Percentiles rank a stretch among this genome's conserved stretches.
Evolutionary conservation across 2,888 invertebrate species (phyloP).

Genomic region (Drosophila greeni): DNA sequence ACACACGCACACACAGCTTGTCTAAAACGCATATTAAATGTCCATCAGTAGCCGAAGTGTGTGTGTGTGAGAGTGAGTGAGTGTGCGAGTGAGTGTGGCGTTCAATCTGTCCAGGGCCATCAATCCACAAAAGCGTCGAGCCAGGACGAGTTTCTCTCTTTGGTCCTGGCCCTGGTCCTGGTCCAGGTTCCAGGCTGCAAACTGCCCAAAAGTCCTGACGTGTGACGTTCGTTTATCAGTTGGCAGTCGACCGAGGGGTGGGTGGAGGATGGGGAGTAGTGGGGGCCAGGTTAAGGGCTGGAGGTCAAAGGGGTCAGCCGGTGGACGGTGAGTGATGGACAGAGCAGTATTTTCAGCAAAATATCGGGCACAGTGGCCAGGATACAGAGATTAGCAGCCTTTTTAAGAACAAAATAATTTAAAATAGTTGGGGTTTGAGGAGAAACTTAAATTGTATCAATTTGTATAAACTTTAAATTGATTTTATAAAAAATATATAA

Average conservation of each 20-base stretch:
- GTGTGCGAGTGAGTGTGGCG: slow-evolving; percentile 23
- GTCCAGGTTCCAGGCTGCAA: neutral
- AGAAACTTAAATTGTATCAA: no score
- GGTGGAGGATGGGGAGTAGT: neutral
- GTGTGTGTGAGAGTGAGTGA: neutral
- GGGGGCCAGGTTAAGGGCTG: slow-evolving; percentile 1
- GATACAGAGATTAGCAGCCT: neutral
- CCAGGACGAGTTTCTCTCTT: slow-evolving; percentile 31
- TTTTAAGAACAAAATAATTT: no score
- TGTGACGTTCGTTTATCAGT: slow-evolving; percentile 72
- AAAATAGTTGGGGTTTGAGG: no score
- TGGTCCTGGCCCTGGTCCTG: slow-evolving; percentile 17
- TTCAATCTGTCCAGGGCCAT: slow-evolving; percentile 59
- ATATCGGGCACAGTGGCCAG: slow-evolving; percentile 17
- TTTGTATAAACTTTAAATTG: neutral
- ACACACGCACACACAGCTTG: slow-evolving; percentile 35
- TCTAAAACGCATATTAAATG: slow-evolving; percentile 69
- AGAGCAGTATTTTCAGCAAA: slow-evolving; percentile 5
- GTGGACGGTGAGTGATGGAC: slow-evolving; percentile 31
- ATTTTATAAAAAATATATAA: neutral
- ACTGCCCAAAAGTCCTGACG: slow-evolving; percentile 52
- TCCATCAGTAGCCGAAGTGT: slow-evolving; percentile 52
- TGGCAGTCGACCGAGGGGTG: slow-evolving; percentile 46
- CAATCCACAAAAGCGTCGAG: slow-evolving; percentile 59
- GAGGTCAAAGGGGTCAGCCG: slow-evolving; percentile 1